Evolutionary conservation across 92 coral and sea anemone genomes (phyloP).

Genomic region (Bergia puertoricense): DNA sequence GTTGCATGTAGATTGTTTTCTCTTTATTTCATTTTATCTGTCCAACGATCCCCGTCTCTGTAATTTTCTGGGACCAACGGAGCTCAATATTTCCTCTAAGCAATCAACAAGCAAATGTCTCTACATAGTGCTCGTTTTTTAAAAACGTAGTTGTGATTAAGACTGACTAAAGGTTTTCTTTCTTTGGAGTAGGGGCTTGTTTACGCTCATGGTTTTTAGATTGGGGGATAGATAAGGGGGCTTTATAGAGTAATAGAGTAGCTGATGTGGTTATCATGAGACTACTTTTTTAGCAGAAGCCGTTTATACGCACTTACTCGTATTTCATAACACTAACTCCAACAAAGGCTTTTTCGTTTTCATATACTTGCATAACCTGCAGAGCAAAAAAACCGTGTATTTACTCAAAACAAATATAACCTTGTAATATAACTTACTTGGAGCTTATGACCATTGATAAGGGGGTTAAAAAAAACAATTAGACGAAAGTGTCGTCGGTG

Average conservation of each 20-base stretch:
- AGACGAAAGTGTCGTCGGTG: too few relatives aligned
- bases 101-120: too few relatives aligned
- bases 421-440: too few relatives aligned
- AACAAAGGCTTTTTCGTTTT: slow-evolving; percentile 32
- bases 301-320: slow-evolving; percentile 7
- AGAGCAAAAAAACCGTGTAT: background rate
- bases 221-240: background rate
- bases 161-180: background rate
- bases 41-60: too few relatives aligned
- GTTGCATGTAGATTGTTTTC: too few relatives aligned
- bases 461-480: too few relatives aligned
- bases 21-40: too few relatives aligned
- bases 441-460: background rate
- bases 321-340: slow-evolving; percentile 48
- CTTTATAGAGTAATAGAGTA: too few relatives aligned
- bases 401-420: background rate
- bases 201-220: background rate
- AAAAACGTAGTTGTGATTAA: background rate
- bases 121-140: background rate
- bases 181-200: background rate
- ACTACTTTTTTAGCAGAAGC: background rate
- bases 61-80: too few relatives aligned
- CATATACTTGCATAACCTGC: slow-evolving; percentile 42
- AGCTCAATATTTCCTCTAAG: too few relatives aligned
- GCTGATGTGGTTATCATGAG: background rate